Base-by-base conservation (phyloP, 2,888 invertebrate species). In the Dryocosmus kuriphilus region DNA sequence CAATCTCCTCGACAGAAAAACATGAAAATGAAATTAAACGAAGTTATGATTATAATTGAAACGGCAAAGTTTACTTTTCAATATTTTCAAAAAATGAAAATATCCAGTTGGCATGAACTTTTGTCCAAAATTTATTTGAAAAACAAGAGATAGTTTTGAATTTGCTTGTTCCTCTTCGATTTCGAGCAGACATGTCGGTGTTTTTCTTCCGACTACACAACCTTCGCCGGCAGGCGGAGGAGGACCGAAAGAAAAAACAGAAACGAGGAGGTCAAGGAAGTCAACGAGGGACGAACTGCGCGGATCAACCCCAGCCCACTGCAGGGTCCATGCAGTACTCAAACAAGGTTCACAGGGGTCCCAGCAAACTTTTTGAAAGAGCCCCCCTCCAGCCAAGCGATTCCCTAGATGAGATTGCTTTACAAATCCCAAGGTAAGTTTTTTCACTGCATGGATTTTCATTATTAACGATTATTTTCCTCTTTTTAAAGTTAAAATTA, bases 141-240 rank as follows among this genome's bases (percentile, higher is more conserved):
- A 4, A 30, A 51, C 19, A 71, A 51, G 24, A 16, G 8, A 19
- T 27, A 51, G 11, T 71, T 51, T 71, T 71, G 71, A 71, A 71
- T 71, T 71, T 51, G 51, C 51, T n/a, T 71, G n/a, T 71, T 51
- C 71, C 22, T 46, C n/a, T 71, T 51, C 27, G n/a, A 14, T 61
- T 57, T 57, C 74, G 78, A 86, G 86, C 89, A 93, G 96, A 95
- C 93, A 97, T 97, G 97, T 97, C 97, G 94, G 95, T 97, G 94
- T 97, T 97, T 95, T 97, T 97, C 96, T 97, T 97, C 93, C 97
- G 97, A 88, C 95, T 97, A 92, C 97, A 97, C 95, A 97, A 97
- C 93, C 94, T 96, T 91, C 97, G 95, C 92, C 95, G 97, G 83
- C 96, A 96, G 92, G 96, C 96, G 93, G 96, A 96, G 92, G 94